These are phyloP conservation scores for Drosophila cognata DNA, from an alignment of 2,888 invertebrate genomes.

Conservation along the genomic window DNA sequence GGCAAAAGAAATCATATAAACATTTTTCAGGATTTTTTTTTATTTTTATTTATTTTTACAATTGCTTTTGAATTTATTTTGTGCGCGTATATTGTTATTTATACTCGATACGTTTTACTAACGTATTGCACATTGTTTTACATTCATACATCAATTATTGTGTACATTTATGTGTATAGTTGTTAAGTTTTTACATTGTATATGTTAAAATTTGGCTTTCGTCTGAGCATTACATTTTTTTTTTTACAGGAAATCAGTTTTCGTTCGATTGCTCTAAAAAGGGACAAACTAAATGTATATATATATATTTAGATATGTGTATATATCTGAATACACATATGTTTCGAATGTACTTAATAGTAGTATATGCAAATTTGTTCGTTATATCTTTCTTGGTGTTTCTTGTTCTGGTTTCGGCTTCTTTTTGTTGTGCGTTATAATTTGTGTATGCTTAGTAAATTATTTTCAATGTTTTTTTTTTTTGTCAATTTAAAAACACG, in stretches of 20 bases:
- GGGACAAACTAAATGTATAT: conserved; percentile 61
- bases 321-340: conserved; percentile 28
- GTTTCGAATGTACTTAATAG: conserved; percentile 28
- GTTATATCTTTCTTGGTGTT: conserved; percentile 30
- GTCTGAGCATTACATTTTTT: conserved; percentile 63
- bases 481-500: conserved; percentile 59
- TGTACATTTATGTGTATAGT: conserved; percentile 19
- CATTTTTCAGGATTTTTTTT: background rate
- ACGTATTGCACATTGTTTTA: conserved; percentile 42
- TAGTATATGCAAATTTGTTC: conserved; percentile 51
- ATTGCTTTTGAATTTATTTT: conserved; percentile 50
- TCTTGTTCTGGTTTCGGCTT: conserved; percentile 21
- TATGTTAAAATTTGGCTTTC: conserved; percentile 68
- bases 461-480: conserved; percentile 57
- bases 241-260: conserved; percentile 57
- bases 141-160: conserved; percentile 39
- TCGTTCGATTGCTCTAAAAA: conserved; percentile 49
- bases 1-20: background rate
- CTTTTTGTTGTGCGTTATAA: conserved; percentile 41
- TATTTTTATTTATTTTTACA: conserved; percentile 47
- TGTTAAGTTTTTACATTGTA: conserved; percentile 69
- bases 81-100: conserved; percentile 41
- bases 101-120: conserved; percentile 39
- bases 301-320: conserved; percentile 19
- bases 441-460: conserved; percentile 49